Evolutionary conservation across 2,888 invertebrate genomes (phyloP).

Genomic region (Phanerotoma sp.): DNA sequence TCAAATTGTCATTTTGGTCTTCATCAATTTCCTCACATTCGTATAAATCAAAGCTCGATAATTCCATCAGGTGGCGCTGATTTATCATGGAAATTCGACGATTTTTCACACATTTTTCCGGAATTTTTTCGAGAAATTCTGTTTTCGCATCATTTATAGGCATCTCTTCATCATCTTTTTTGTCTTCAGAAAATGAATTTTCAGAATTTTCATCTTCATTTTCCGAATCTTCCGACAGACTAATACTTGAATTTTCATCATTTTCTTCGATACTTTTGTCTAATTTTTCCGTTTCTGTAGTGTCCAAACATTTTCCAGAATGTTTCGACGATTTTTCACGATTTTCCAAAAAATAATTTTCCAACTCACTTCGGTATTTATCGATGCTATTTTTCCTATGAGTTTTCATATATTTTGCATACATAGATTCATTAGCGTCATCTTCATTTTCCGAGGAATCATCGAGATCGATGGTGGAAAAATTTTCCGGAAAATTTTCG

Average conservation of each 20-base stretch:
- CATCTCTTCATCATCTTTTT: conserved; percentile 6
- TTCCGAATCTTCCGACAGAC: too few relatives aligned
- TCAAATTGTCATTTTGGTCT: conserved; percentile 11
- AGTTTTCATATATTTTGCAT: conserved; percentile 44
- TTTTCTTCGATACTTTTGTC: too few relatives aligned
- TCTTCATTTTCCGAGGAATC: conserved; percentile 11
- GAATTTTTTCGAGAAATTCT: conserved; percentile 13
- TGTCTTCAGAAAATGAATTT: too few relatives aligned
- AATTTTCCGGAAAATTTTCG: too few relatives aligned
- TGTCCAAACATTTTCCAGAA: too few relatives aligned
- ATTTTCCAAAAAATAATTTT: conserved; percentile 5
- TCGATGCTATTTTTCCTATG: conserved; percentile 45
- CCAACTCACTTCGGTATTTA: conserved; percentile 41
- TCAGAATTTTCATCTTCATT: too few relatives aligned
- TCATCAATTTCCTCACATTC: neutral
- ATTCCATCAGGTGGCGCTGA: conserved; percentile 1
- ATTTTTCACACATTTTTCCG: conserved; percentile 1
- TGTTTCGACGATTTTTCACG: too few relatives aligned
- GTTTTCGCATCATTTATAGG: conserved; percentile 16
- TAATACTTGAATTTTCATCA: too few relatives aligned
- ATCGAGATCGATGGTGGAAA: neutral
- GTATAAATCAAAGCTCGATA: conserved; percentile 8
- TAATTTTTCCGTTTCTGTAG: conserved; percentile 3
- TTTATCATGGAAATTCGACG: conserved; percentile 4
- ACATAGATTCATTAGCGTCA: conserved; percentile 41